Base-by-base conservation (phyloP, 1,140 invertebrate genomes). In the Brachionus plicatilis region DNA sequence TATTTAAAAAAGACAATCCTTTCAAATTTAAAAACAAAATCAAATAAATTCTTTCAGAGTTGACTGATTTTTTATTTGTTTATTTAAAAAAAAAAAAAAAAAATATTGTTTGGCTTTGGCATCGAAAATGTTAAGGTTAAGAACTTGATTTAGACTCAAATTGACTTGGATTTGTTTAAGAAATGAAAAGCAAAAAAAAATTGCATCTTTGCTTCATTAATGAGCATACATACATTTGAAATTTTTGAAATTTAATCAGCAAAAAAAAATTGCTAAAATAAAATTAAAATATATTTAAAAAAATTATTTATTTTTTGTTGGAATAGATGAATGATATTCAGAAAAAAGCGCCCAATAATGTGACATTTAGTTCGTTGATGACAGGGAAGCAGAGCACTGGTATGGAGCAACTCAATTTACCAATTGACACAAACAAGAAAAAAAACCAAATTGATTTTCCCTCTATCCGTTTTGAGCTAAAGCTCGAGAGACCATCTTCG, bases 401-500 rank as follows among this genome's bases (percentile, higher is more conserved):
- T 17, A 75, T 76, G 72, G 43, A 27, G 24, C 20, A 76, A 24
- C 17, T 76, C 14, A 72, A 72, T 72, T 43, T 72, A 43, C 72
- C 72, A n/a, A 76, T 76, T 9, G 72, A 76, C 27, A 33, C 41
- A 50, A 76, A 76, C 20, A 76, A 76, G 47, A 76, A 76, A 47
- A 76, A 76, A 37, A 76, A 50, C 14, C 72, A 76, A 53, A 5
- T 68, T n/a, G 37, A 65, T 3, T 8, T 82, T 20, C 79, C 79
- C n/a, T 65, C 79, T n/a, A 82, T 82, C 41, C 20, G 79, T 27
- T 65, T 82, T 43, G 79, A 82, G 6, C n/a, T 82, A 3, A 60
- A 65, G 29, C 79, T 82, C 7, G 53, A 82, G 33, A 60, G 33
- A 29, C 79, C 79, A 14, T 65, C 79, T 20, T 45, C 33, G 9